A percentile compares a stretch with the other conserved stretches of the same genome.
Conservation (phyloP, 2,888 invertebrate species). For the Cerceris ruficornis region DNA sequence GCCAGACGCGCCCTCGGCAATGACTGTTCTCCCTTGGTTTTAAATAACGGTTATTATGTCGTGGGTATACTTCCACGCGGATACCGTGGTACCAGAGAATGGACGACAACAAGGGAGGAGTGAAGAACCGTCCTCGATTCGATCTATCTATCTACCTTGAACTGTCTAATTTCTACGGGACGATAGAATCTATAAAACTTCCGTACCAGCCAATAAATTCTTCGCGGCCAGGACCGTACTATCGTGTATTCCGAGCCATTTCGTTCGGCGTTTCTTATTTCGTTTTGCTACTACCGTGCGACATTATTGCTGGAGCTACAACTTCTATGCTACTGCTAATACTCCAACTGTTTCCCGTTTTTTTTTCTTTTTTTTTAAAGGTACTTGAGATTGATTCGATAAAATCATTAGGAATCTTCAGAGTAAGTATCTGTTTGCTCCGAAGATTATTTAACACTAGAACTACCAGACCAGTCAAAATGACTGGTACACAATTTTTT, state of each 20-base stretch:
- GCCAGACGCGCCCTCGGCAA: slow-evolving; percentile 64
- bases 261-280: neutral
- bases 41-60: slow-evolving; percentile 75
- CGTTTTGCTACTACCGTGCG: neutral
- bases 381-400: no score
- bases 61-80: slow-evolving; percentile 55
- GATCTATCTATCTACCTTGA: slow-evolving; percentile 53
- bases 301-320: neutral
- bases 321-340: neutral
- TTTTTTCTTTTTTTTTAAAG: no score
- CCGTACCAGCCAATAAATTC: slow-evolving; percentile 26
- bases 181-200: slow-evolving; percentile 46
- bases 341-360: neutral
- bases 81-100: slow-evolving; percentile 30
- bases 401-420: no score
- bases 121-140: slow-evolving; percentile 32
- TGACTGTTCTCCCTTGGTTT: slow-evolving; percentile 63
- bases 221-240: neutral
- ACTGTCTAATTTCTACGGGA: slow-evolving; percentile 52
- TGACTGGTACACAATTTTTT: no score
- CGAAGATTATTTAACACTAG: no score
- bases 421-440: no score
- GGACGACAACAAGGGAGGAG: slow-evolving; percentile 23
- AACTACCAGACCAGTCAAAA: no score
- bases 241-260: neutral